Evolutionary conservation across 2,888 invertebrate genomes (phyloP).

Genomic region (Andrena bicolor): DNA sequence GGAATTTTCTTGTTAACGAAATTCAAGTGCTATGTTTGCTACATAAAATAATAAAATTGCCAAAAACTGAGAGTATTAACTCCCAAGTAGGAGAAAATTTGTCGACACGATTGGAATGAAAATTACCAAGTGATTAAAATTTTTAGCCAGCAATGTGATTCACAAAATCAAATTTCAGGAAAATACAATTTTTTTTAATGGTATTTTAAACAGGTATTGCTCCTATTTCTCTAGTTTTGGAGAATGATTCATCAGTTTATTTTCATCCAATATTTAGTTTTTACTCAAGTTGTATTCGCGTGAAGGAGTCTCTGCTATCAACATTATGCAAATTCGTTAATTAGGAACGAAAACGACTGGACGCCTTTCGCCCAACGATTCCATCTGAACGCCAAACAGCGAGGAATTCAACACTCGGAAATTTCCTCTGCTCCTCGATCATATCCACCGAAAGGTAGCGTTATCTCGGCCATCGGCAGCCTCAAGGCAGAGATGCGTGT

Average conservation of each 20-base stretch:
- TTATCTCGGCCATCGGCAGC: conserved; percentile 43
- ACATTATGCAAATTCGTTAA: conserved; percentile 13
- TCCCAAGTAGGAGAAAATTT: background rate
- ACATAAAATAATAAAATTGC: no score
- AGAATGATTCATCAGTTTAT: no score
- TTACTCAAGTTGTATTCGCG: no score
- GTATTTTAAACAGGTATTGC: no score
- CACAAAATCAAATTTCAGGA: no score
- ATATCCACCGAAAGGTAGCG: conserved; percentile 24
- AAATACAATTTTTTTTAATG: no score
- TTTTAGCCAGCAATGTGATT: background rate
- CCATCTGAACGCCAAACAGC: background rate
- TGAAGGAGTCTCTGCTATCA: background rate
- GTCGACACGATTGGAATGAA: background rate
- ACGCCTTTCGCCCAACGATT: no score
- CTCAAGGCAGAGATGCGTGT: conserved; percentile 15
- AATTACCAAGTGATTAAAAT: background rate
- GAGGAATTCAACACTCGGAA: background rate
- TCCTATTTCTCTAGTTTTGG: no score
- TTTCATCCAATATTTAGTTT: no score
- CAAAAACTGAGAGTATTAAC: background rate
- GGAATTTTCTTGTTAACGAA: no score
- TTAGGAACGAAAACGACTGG: conserved; percentile 18
- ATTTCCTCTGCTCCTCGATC: conserved; percentile 11
- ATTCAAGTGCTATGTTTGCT: no score